A percentile compares a stretch with the other conserved stretches of the same genome.
Conservation (phyloP, 2,888 invertebrate species). For the Drosophila demipolita region DNA sequence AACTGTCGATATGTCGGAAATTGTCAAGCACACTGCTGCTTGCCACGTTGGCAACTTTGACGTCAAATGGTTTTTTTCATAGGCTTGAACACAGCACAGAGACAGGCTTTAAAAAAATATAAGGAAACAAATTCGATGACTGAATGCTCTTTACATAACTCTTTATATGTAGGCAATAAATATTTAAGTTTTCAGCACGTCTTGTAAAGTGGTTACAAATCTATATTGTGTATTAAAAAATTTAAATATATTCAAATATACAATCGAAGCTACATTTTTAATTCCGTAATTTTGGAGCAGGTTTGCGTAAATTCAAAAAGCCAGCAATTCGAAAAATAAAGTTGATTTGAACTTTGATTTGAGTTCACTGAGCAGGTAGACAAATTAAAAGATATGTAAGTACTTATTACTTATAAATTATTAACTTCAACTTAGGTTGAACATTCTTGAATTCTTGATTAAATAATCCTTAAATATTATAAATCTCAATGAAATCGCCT, state of each 20-base stretch:
- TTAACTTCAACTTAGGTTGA: neutral
- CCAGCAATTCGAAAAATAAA: neutral
- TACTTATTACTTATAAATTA: too few species aligned
- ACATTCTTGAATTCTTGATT: neutral
- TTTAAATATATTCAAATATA: neutral
- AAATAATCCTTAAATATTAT: neutral
- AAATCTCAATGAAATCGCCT: neutral
- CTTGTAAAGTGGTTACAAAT: neutral
- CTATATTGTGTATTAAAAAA: neutral
- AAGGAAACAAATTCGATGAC: neutral
- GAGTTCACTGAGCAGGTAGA: neutral
- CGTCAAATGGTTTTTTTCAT: constrained; percentile 40
- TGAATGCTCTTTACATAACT: neutral
- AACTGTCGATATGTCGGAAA: constrained; percentile 75
- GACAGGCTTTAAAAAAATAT: neutral
- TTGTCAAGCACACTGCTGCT: constrained; percentile 61
- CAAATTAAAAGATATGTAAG: neutral
- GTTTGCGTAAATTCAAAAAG: neutral
- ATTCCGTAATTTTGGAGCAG: neutral
- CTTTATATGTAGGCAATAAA: neutral
- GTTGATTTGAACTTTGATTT: neutral
- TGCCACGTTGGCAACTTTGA: constrained; percentile 26
- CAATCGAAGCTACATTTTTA: neutral
- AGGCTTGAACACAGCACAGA: constrained; percentile 1
- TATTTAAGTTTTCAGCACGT: neutral